Percentiles rank a stretch among this genome's conserved stretches.
These are phyloP conservation scores for Meloidogyne hapla DNA, from an alignment of 1,140 invertebrate species.

Conservation along the genomic window DNA sequence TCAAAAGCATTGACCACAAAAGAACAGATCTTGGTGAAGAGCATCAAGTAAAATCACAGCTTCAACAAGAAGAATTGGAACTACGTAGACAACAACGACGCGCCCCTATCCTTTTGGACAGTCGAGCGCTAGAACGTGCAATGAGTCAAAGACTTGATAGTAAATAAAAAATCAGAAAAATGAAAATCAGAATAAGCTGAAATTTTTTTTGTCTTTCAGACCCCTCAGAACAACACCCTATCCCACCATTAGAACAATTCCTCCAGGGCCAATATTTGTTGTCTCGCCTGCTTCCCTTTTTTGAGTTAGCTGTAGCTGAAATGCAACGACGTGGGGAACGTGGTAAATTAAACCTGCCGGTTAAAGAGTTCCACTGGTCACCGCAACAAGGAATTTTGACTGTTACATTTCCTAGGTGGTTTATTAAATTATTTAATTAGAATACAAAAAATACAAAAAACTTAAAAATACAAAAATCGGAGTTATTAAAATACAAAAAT, in stretches of 20 bases:
- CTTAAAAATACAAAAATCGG: no score
- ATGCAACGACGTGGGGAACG: neutral
- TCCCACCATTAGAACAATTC: conserved; percentile 5
- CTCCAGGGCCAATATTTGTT: neutral
- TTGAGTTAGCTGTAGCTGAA: conserved; percentile 12
- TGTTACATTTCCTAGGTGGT: conserved; percentile 11
- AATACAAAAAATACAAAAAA: neutral
- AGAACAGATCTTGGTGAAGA: no score
- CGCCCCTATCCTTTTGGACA: conserved; percentile 17
- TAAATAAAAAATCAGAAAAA: neutral
- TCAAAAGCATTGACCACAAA: no score
- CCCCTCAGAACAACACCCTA: neutral
- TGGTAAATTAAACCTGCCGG: conserved; percentile 15
- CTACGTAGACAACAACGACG: neutral
- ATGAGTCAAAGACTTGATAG: conserved; percentile 10
- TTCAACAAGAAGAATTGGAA: neutral
- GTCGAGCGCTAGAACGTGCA: conserved; percentile 3
- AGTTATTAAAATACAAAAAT: no score
- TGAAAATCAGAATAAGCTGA: neutral
- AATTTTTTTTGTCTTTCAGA: no score
- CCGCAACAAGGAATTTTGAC: conserved; percentile 6
- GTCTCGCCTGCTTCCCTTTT: conserved; percentile 8
- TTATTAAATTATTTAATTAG: neutral
- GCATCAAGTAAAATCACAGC: neutral
- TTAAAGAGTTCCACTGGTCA: neutral